Base-by-base conservation (phyloP, 53 echinoderm and acorn worm species). In the Antedon mediterranea region DNA sequence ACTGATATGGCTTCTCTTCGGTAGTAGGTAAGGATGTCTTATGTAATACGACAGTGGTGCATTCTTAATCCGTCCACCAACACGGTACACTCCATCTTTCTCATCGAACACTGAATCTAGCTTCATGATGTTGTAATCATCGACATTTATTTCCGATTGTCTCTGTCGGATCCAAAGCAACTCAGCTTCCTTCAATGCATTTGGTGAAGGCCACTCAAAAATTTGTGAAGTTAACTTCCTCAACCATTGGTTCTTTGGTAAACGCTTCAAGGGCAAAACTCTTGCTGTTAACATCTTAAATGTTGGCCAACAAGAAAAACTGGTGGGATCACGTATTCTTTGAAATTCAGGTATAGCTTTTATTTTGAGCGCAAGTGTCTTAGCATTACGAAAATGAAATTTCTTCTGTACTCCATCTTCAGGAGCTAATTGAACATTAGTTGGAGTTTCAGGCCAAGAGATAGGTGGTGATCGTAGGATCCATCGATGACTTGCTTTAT, bases 11-110 rank as follows among this genome's bases (percentile, higher is more conserved):
- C 80, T 82, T 44, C 77, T 78, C 74, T 83, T 85, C 0, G 87
- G 90, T 31, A 90, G 91, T n/a, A 87, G 88, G 43, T 90, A 90
- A 31, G 85, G 87, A 41, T 90, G 83, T 43, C 87, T 82, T 20
- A 90, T 28, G 82, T 90, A 90, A 72, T 85, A 83, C 29, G 90
- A 90, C 37, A 90, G 29, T 32, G 83, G 87, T 57, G 90, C 87
- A 20, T 72, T 82, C 26, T 82, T 78, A 0, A 87, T 28, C n/a
- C 84, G 83, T 75, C 89, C 89, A 15, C 89, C 89, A 72, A 89
- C 85, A 33, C 85, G n/a, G n/a, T n/a, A n/a, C 42, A 74, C 73
- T 72, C 7, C 7, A 15, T 72, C 75, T 43, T 81, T 71, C 71
- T 80, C 76, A 75, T 79, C 85, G 28, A 81, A 77, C 76, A 81